Conservation (phyloP, 2,797 vertebrate genomes). For the Arctocebus calabarensis region DNA sequence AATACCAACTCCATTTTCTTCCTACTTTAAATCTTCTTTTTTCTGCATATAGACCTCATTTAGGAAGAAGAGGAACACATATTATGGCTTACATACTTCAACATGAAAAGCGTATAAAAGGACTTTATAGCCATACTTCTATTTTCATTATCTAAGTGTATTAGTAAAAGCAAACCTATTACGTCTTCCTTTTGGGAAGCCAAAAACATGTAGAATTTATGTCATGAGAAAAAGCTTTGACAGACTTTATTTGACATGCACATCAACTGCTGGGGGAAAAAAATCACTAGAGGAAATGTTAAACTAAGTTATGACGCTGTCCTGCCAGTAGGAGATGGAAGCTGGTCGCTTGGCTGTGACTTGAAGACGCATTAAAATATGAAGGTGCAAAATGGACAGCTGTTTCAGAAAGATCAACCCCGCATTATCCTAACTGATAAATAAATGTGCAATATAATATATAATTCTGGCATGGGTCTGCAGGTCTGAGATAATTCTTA, state of each 20-base stretch:
- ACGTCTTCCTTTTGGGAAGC: constrained; percentile 77
- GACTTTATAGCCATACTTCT: constrained; percentile 81
- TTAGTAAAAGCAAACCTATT: constrained; percentile 82
- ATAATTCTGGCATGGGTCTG: constrained; percentile 34
- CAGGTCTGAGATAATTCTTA: constrained; percentile 61
- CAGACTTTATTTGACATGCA: constrained; percentile 84
- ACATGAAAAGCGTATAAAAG: constrained; percentile 81
- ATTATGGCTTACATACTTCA: constrained; percentile 79
- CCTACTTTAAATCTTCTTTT: constrained; percentile 60
- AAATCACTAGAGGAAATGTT: constrained; percentile 82
- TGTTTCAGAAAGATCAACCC: constrained; percentile 72
- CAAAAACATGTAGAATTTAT: constrained; percentile 85
- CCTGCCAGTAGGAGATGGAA: constrained; percentile 78
- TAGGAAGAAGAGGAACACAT: constrained; percentile 74
- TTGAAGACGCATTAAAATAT: constrained; percentile 83
- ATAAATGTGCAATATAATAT: neutral
- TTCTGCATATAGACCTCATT: constrained; percentile 70
- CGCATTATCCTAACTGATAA: constrained; percentile 53
- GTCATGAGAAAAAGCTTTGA: constrained; percentile 83
- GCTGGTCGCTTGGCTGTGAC: constrained; percentile 74
- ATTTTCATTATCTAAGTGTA: constrained; percentile 83
- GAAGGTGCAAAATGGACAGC: constrained; percentile 74
- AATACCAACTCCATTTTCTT: constrained; percentile 70
- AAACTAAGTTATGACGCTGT: constrained; percentile 82
- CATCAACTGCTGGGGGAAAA: constrained; percentile 71